Conservation (phyloP, 2,888 invertebrate genomes). For the Hipparchia sbordonii region DNA sequence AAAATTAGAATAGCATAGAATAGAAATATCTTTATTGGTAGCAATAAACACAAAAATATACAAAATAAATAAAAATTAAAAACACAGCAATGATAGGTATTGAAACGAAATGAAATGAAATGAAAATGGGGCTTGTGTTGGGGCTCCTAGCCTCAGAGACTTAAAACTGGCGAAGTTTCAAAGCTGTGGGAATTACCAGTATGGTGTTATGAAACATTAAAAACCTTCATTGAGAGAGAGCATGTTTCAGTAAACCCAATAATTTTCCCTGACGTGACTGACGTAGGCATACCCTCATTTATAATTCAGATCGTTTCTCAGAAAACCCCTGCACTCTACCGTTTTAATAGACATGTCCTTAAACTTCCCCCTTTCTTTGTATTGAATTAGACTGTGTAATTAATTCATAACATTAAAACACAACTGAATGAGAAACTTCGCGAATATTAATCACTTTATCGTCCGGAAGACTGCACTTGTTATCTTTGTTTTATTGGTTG, state of each 20-base stretch:
- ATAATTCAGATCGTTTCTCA: constrained; percentile 7
- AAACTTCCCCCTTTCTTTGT: not conserved
- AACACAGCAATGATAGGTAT: no score
- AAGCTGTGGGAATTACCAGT: no score
- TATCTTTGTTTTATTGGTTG: not conserved
- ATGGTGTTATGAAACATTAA: no score
- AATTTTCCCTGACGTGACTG: not conserved
- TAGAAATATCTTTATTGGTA: no score
- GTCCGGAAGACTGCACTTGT: not conserved
- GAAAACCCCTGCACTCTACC: not conserved
- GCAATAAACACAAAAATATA: no score
- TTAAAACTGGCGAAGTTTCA: no score
- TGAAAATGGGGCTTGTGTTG: no score
- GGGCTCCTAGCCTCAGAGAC: no score
- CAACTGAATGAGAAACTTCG: not conserved
- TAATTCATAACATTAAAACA: not conserved
- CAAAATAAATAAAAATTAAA: no score
- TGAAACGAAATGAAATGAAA: no score
- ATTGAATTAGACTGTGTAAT: constrained; percentile 10
- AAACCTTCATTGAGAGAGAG: not conserved
- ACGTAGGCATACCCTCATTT: not conserved
- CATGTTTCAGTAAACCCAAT: constrained; percentile 1
- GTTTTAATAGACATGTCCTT: not conserved
- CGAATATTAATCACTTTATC: constrained; percentile 10
- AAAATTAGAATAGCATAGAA: no score